Base-by-base conservation (phyloP, 1,140 invertebrate species). In the Zaprionus ornatus region DNA sequence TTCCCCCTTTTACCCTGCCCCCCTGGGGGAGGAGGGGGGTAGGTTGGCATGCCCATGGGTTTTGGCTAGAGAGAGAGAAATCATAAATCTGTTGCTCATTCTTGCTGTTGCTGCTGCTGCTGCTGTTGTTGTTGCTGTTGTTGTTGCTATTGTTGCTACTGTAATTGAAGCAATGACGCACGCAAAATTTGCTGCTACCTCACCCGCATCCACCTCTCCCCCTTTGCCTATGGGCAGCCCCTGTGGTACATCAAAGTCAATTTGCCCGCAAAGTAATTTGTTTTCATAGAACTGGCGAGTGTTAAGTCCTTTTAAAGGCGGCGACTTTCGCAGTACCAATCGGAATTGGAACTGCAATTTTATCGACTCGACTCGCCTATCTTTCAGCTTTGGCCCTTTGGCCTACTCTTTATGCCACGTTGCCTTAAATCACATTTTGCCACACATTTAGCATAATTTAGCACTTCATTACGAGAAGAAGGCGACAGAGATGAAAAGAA, bases 391-490 rank as follows among this genome's bases (percentile, higher is more conserved):
- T n/a, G 37, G 23, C 23, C 40, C 40, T 12, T 13, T 4, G 1
- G 1, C 6, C 15, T 9, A 4, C 57, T n/a, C n/a, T 32, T 13
- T n/a, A 27, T n/a, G n/a, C 37, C 37, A n/a, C 37, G 15, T 19
- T 21, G 45, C 13, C 76, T 76, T 56, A 79, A 86, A 83, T 88
- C 80, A 80, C 72, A 74, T 86, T 86, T 87, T 69, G 79, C 63
- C 83, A 54, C 68, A 83, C 84, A 84, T 83, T 88, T 83, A 88
- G 84, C 84, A 88, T 88, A 83, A 87, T 88, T 88, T 88, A 88
- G 78, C 80, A 88, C 80, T 88, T 88, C 84, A 88, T 88, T 87
- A 77, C 59, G 19, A 64, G 45, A 69, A 48, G 56, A 45, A 60
- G 81, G 25, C 56, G 15, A 55, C 17, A 21, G 45, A 23, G 45